Conservation (phyloP, 1,140 invertebrate genomes). For the Aethina tumida region DNA sequence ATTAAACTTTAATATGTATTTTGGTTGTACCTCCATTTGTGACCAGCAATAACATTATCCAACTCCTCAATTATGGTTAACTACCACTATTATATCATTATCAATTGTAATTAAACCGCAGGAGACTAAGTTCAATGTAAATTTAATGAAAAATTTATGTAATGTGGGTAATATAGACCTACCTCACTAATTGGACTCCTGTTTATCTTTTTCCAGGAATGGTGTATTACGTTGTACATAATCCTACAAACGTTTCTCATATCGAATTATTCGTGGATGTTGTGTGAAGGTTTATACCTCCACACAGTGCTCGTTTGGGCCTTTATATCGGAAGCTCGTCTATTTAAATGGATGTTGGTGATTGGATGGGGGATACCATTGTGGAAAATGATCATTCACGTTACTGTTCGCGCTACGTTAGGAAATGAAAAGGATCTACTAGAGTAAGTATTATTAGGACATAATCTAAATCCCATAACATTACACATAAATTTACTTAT, state of each 20-base stretch:
- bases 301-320: slow-evolving; percentile 86
- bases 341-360: slow-evolving; percentile 71
- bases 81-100: background rate
- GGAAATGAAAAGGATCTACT: slow-evolving; percentile 33
- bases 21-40: too few relatives aligned
- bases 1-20: too few relatives aligned
- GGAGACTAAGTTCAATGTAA: background rate
- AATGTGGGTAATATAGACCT: background rate
- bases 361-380: slow-evolving; percentile 78
- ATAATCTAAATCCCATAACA: too few relatives aligned
- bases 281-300: slow-evolving; percentile 87
- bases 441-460: slow-evolving; percentile 21
- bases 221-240: slow-evolving; percentile 76
- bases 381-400: slow-evolving; percentile 59
- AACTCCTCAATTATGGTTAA: too few relatives aligned
- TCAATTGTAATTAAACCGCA: background rate
- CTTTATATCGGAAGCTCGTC: slow-evolving; percentile 76
- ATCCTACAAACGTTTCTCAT: slow-evolving; percentile 81
- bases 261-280: slow-evolving; percentile 93
- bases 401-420: slow-evolving; percentile 44
- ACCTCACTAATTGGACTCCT: slow-evolving; percentile 1
- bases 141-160: background rate
- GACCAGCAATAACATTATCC: too few relatives aligned
- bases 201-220: slow-evolving; percentile 43
- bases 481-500: too few relatives aligned